Percentiles rank a stretch among this genome's conserved stretches.
Conservation (phyloP, 2,797 vertebrate genomes). For the Enteromius trimaculatus region DNA sequence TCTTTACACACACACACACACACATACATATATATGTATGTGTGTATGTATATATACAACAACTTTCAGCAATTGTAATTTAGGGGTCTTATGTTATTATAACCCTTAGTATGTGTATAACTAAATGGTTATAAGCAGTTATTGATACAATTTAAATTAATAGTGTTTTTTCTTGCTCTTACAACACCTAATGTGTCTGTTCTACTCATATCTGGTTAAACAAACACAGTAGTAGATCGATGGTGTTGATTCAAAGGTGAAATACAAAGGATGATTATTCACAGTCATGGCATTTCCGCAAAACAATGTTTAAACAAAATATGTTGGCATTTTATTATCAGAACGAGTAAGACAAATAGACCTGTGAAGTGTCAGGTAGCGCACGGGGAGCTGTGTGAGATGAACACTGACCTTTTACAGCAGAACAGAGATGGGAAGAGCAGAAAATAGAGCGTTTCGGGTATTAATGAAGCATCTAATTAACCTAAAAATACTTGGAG, state of each 20-base stretch:
- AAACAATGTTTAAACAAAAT: constrained; percentile 35
- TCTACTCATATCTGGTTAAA: not conserved
- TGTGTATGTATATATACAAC: not conserved
- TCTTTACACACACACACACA: too few relatives aligned
- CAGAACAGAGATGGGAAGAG: constrained; percentile 12
- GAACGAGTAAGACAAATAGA: constrained; percentile 16
- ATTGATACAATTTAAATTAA: not conserved
- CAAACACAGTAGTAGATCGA: not conserved
- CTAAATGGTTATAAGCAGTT: not conserved
- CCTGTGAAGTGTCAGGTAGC: not conserved
- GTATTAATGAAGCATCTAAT: constrained; percentile 44
- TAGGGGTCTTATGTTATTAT: not conserved
- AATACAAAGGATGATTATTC: constrained; percentile 36
- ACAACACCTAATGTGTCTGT: not conserved
- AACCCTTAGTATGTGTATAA: not conserved
- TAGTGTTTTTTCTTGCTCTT: not conserved
- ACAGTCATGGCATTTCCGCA: constrained; percentile 46
- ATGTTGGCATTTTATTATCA: constrained; percentile 55
- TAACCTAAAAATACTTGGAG: not conserved
- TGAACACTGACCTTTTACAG: constrained; percentile 48
- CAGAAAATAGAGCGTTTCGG: constrained; percentile 22
- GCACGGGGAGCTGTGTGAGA: not conserved
- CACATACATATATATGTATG: too few relatives aligned
- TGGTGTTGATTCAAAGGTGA: constrained; percentile 31
- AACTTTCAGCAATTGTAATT: not conserved